These are phyloP conservation scores for Sciurus carolinensis DNA, from an alignment of 2,797 vertebrate species.

Conservation along the genomic window DNA sequence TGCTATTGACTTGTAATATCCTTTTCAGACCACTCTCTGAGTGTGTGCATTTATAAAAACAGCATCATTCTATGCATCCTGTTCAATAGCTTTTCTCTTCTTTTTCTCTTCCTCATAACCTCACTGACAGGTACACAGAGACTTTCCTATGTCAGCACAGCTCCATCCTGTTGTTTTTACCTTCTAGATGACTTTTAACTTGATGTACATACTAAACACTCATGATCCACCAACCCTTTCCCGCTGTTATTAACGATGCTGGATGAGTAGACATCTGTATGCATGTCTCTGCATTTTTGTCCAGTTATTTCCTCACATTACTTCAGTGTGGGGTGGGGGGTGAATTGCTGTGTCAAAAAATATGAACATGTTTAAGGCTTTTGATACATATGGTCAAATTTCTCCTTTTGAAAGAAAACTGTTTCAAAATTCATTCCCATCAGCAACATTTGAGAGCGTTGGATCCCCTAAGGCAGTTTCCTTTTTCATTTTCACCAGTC, in stretches of 20 bases:
- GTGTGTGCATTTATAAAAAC: neutral
- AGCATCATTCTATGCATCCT: neutral
- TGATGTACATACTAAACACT: accelerated
- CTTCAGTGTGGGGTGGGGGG: neutral
- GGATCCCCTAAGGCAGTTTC: neutral
- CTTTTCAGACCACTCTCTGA: neutral
- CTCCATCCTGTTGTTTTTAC: neutral
- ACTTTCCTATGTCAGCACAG: neutral
- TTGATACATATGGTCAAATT: neutral
- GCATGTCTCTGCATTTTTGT: neutral
- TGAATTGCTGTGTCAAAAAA: neutral
- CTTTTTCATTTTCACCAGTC: neutral
- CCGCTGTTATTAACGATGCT: neutral
- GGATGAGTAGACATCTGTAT: neutral
- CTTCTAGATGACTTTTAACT: neutral
- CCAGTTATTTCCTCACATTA: neutral
- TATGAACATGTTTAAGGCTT: neutral
- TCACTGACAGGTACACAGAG: accelerated
- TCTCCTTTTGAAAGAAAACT: neutral
- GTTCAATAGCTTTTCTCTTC: neutral
- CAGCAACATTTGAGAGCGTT: neutral
- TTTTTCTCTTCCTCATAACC: neutral
- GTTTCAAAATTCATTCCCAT: neutral
- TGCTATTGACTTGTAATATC: neutral
- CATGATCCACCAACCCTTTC: neutral